Evolutionary conservation across 1,140 invertebrate species (phyloP).

Genomic region (Trinorchestia longiramus): DNA sequence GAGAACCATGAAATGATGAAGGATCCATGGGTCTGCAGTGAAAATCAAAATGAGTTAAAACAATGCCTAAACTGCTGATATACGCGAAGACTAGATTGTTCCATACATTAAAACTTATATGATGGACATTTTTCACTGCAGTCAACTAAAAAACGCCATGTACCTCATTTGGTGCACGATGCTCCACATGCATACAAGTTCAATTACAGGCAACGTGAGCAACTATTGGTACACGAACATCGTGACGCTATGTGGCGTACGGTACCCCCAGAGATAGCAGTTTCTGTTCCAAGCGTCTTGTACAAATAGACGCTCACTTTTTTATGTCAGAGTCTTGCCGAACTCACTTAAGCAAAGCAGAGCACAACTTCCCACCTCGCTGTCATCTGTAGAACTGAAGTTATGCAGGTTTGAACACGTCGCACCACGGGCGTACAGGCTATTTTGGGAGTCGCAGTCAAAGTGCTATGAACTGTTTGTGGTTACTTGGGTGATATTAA

Average conservation of each 20-base stretch:
- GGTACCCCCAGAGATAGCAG: constrained; percentile 1
- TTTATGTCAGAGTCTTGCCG: constrained; percentile 21
- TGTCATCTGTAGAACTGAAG: constrained; percentile 1
- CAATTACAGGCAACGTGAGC: no score
- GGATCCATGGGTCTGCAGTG: no score
- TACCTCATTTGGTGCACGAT: constrained; percentile 11
- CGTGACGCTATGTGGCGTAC: constrained; percentile 28
- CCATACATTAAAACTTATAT: constrained; percentile 39
- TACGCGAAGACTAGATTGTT: constrained; percentile 8
- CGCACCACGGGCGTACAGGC: constrained; percentile 23
- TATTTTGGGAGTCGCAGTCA: no score
- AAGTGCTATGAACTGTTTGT: no score
- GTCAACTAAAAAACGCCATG: constrained; percentile 6
- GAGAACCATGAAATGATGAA: no score
- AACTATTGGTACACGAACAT: no score
- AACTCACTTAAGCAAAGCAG: constrained; percentile 24
- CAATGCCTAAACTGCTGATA: constrained; percentile 24
- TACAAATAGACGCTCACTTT: constrained; percentile 15
- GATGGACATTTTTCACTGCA: constrained; percentile 25
- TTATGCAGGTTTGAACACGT: constrained; percentile 15
- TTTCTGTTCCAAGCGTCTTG: constrained; percentile 21
- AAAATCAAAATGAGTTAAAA: constrained; percentile 22
- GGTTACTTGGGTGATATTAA: no score
- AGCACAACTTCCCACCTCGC: not conserved
- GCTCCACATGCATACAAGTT: no score